Percentiles rank a stretch among this genome's conserved stretches.
Conservation (phyloP, 1,140 invertebrate genomes). For the Drosophila tropicalis region DNA sequence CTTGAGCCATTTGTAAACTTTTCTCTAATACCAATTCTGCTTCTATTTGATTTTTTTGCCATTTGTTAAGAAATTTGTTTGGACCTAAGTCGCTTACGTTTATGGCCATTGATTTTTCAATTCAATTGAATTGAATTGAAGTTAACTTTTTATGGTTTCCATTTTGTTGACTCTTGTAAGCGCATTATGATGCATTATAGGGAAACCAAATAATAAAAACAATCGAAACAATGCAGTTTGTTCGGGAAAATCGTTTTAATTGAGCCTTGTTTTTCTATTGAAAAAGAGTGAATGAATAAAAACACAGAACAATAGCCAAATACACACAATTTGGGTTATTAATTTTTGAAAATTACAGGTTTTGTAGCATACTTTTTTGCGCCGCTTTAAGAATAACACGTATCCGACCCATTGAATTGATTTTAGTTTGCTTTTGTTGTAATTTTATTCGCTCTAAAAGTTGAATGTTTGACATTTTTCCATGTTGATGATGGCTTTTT, state of each 20-base stretch:
- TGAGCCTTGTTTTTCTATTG: neutral
- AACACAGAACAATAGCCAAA: neutral
- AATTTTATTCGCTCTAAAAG: neutral
- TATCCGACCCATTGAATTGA: neutral
- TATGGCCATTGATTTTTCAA: constrained; percentile 9
- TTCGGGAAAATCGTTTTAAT: neutral
- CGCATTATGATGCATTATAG: constrained; percentile 2
- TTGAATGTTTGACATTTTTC: neutral
- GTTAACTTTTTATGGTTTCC: neutral
- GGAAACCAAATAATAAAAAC: neutral
- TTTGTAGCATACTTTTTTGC: constrained; percentile 4
- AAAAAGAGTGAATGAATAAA: neutral
- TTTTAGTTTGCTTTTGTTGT: neutral
- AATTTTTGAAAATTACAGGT: neutral
- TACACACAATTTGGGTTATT: neutral
- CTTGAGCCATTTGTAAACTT: constrained; percentile 9
- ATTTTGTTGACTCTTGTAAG: constrained; percentile 3
- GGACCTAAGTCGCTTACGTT: constrained; percentile 6
- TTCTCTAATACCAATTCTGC: neutral
- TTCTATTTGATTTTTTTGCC: neutral
- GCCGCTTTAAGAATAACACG: neutral
- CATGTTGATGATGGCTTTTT: neutral
- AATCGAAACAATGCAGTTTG: neutral
- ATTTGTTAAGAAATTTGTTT: neutral
- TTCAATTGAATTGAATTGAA: constrained; percentile 1